Percentiles rank a stretch among this genome's conserved stretches.
These are phyloP conservation scores for Dendrocincla tyrannina DNA, from an alignment of 2,797 vertebrate species.

Conservation along the genomic window DNA sequence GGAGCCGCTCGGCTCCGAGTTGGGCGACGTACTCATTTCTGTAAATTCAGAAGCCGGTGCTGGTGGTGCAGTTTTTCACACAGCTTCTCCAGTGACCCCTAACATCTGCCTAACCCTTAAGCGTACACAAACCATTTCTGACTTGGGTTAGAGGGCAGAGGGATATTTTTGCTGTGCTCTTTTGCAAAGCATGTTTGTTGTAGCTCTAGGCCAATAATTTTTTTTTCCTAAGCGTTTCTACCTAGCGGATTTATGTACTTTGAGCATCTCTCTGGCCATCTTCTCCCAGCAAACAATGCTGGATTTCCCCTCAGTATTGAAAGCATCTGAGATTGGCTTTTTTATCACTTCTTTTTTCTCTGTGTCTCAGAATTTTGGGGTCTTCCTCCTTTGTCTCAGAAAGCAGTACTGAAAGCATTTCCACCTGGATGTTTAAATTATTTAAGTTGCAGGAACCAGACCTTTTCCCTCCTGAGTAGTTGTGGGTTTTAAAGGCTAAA, in stretches of 20 bases:
- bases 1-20: not conserved
- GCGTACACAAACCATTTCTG: constrained; percentile 62
- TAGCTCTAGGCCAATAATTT: constrained; percentile 51
- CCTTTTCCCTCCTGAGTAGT: constrained; percentile 86
- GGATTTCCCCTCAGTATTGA: constrained; percentile 63
- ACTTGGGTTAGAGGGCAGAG: constrained; percentile 29
- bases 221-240: constrained; percentile 28
- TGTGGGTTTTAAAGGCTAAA: constrained; percentile 91
- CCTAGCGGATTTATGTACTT: not conserved
- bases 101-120: constrained; percentile 68
- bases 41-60: constrained; percentile 48
- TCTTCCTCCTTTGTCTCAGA: constrained; percentile 84
- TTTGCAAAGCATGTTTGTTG: constrained; percentile 58
- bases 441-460: constrained; percentile 90
- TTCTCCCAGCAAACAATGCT: constrained; percentile 49
- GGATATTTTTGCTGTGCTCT: constrained; percentile 57
- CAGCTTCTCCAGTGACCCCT: constrained; percentile 63
- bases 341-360: constrained; percentile 70
- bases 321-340: constrained; percentile 34
- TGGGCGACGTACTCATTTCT: constrained; percentile 17
- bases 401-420: constrained; percentile 82
- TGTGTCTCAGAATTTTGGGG: constrained; percentile 61
- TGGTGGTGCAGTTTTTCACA: constrained; percentile 61
- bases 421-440: constrained; percentile 94
- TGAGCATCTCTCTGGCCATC: constrained; percentile 30